Evolutionary conservation across 2,888 invertebrate genomes (phyloP).

Genomic region (Pocota personata): DNA sequence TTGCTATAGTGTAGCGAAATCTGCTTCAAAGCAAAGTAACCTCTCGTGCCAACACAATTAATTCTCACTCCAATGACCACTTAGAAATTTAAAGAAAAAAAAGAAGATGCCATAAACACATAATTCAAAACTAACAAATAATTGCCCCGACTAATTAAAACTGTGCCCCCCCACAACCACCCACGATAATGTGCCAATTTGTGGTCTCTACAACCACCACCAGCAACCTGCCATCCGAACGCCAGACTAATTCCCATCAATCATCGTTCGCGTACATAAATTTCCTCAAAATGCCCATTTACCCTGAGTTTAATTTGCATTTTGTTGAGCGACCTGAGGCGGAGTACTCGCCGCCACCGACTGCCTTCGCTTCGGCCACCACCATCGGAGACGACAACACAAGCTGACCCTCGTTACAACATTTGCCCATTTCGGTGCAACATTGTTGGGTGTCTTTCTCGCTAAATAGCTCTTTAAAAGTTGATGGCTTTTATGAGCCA

Average conservation of each 20-base stretch:
- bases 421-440: constrained; percentile 49
- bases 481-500: constrained; percentile 73
- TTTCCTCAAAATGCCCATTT: constrained; percentile 62
- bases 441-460: constrained; percentile 60
- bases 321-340: constrained; percentile 59
- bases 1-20: too few species aligned
- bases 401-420: constrained; percentile 41
- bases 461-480: constrained; percentile 72
- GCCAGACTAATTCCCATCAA: constrained; percentile 54
- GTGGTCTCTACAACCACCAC: neutral
- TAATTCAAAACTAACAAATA: constrained; percentile 24
- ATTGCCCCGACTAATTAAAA: neutral
- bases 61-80: too few species aligned
- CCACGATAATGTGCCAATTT: neutral
- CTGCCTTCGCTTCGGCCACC: too few species aligned
- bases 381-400: neutral
- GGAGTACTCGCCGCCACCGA: neutral
- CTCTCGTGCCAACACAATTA: too few species aligned
- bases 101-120: neutral
- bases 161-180: neutral
- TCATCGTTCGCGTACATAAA: constrained; percentile 57
- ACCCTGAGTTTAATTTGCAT: constrained; percentile 62
- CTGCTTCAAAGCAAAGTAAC: too few species aligned
- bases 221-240: neutral
- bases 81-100: too few species aligned